Evolutionary conservation across 2,113 vertebrate species (phyloP).

Genomic region (Chionis minor): DNA sequence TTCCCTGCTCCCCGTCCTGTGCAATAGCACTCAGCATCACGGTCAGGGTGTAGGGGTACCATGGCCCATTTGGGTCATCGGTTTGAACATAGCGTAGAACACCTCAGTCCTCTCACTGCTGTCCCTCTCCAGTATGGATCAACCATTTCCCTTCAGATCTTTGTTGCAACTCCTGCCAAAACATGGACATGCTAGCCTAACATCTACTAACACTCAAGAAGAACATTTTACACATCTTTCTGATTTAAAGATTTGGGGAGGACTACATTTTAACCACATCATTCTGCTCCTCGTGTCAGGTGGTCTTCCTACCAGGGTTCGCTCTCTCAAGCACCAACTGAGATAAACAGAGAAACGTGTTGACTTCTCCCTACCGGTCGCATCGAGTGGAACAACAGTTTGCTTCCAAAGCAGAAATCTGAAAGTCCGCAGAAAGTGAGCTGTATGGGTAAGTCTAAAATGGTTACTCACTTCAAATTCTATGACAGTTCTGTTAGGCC

Average conservation of each 20-base stretch:
- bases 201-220: not conserved
- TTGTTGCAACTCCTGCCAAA: not conserved
- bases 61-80: not conserved
- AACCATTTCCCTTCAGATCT: not conserved
- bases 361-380: not conserved
- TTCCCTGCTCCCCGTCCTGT: not conserved
- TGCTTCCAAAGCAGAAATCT: not conserved
- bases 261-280: not conserved
- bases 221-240: not conserved
- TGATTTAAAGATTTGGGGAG: not conserved
- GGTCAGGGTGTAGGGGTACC: not conserved
- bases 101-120: not conserved
- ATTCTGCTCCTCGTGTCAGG: not conserved
- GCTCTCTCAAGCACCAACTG: not conserved
- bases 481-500: not conserved
- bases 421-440: not conserved
- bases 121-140: not conserved
- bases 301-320: not conserved
- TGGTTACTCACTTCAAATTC: not conserved
- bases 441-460: constrained; percentile 6
- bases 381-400: not conserved
- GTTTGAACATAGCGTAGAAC: not conserved
- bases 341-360: not conserved
- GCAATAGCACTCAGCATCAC: not conserved
- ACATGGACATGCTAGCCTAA: not conserved